Base-by-base conservation (phyloP, 2,888 invertebrate genomes). In the Drosophila borealis region DNA sequence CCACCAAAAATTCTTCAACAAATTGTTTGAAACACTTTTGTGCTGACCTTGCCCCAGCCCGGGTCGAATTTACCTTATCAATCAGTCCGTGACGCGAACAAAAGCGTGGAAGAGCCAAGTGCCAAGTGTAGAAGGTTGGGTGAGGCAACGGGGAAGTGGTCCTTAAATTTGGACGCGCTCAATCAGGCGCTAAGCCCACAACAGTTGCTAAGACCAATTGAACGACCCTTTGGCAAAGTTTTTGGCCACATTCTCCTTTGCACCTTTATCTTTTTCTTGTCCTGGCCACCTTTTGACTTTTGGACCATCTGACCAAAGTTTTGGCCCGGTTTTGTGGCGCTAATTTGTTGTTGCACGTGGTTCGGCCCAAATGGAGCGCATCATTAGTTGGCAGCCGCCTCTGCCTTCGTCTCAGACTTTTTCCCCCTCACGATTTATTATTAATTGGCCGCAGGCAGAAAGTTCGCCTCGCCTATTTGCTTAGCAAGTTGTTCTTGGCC, bases 301-400 rank as follows among this genome's bases (percentile, higher is more conserved):
- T 62, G 62, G 59, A 50, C 33, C 62, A 74, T 71, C 78, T 68
- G 49, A 41, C 41, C 45, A 60, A 84, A 83, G 75, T 80, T 87
- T 70, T 25, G 34, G 49, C 21, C 11, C 57, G 49, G 36, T 66
- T 81, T 70, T 80, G 76, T 55, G 80, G 81, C 75, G 80, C 70
- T 84, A 84, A 87, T 84, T 84, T 87, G 84, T 84, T 84, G 87
- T 68, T 87, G 73, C 87, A 87, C 84, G 87, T 87, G 84, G 81
- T 33, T 45, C 39, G 39, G 17, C 66, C 66, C 60, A 81, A 85
- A 78, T 83, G 81, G 57, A 71, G 75, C 75, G 78, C 75, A 70
- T 84, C 84, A 84, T 84, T 84, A 84, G 84, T 70, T 68, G 77
- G 48, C 63, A 45, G 53, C 48, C 45, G 17, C 29, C 29, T 19